phyloP scores from a whole-genome alignment of 1,140 invertebrate species.

The Thaumetopoea pityocampa region DNA sequence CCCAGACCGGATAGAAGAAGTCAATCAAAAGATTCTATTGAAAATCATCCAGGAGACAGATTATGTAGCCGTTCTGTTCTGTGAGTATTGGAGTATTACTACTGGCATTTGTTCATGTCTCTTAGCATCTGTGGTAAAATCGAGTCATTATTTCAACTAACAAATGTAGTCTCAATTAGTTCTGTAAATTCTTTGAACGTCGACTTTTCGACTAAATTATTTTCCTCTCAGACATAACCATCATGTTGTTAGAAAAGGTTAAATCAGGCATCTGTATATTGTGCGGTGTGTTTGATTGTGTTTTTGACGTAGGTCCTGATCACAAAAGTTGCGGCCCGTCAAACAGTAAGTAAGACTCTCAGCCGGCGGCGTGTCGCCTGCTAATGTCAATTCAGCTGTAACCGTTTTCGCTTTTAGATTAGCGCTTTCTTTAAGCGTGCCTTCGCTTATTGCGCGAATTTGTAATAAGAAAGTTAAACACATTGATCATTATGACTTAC shows the following conservation, averaged over 20 bases:
- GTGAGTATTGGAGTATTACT: slow-evolving; percentile 81
- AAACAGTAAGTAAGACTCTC: slow-evolving; percentile 70
- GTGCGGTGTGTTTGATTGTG: slow-evolving; percentile 70
- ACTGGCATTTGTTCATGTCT: slow-evolving; percentile 43
- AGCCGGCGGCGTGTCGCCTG: slow-evolving; percentile 60
- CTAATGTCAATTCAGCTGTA: slow-evolving; percentile 62
- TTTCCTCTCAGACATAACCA: slow-evolving; percentile 39
- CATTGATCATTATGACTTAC: too few relatives aligned
- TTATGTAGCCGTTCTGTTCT: slow-evolving; percentile 95
- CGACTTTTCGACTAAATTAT: slow-evolving; percentile 43
- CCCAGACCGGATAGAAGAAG: slow-evolving; percentile 97
- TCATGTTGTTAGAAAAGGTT: slow-evolving; percentile 42
- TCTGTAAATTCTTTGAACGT: slow-evolving; percentile 45
- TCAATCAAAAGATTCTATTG: slow-evolving; percentile 91
- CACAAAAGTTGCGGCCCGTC: slow-evolving; percentile 72
- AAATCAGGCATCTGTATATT: slow-evolving; percentile 41
- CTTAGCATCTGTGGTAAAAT: slow-evolving; percentile 64
- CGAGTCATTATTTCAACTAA: slow-evolving; percentile 57
- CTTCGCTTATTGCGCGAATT: slow-evolving; percentile 37
- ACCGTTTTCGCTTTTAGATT: slow-evolving; percentile 59
- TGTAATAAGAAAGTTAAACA: too few relatives aligned
- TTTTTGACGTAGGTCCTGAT: slow-evolving; percentile 75
- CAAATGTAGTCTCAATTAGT: slow-evolving; percentile 27
- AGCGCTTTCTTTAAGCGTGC: slow-evolving; percentile 49
- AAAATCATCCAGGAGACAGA: slow-evolving; percentile 95